Evolutionary conservation across 2,113 vertebrate species (phyloP).

Genomic region (Scytalopus superciliaris): DNA sequence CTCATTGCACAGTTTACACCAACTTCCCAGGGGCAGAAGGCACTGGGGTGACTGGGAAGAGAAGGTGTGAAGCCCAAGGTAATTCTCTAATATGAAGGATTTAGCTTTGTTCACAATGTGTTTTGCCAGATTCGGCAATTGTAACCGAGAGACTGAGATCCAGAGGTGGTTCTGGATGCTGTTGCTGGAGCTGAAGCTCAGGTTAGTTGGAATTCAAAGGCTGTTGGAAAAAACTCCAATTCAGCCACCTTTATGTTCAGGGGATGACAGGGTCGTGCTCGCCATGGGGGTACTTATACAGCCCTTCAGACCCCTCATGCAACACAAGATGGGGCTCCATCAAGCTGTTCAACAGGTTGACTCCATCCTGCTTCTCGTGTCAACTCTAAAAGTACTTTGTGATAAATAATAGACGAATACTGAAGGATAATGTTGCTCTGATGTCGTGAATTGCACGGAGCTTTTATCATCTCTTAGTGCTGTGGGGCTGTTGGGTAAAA

Average conservation of each 20-base stretch:
- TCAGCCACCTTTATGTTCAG: not conserved
- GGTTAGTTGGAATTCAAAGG: not conserved
- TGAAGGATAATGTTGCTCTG: not conserved
- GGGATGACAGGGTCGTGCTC: not conserved
- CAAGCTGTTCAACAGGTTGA: not conserved
- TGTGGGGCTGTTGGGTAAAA: not conserved
- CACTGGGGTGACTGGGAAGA: fast-evolving
- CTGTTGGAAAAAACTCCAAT: not conserved
- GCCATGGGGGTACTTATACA: fast-evolving
- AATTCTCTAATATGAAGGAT: not conserved
- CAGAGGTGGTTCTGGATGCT: not conserved
- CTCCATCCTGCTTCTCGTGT: not conserved
- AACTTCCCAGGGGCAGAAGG: fast-evolving
- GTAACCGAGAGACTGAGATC: not conserved
- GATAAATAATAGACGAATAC: constrained; percentile 49
- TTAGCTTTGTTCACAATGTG: not conserved
- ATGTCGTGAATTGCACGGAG: not conserved
- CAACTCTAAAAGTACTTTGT: not conserved
- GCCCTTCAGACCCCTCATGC: not conserved
- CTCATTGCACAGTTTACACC: not conserved
- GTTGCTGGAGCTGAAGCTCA: not conserved
- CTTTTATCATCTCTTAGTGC: not conserved
- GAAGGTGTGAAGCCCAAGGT: not conserved
- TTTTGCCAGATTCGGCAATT: not conserved
- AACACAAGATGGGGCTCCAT: not conserved